A percentile compares a stretch with the other conserved stretches of the same genome.
phyloP scores from a whole-genome alignment of 2,888 invertebrate species.

The Desoria tigrina region DNA sequence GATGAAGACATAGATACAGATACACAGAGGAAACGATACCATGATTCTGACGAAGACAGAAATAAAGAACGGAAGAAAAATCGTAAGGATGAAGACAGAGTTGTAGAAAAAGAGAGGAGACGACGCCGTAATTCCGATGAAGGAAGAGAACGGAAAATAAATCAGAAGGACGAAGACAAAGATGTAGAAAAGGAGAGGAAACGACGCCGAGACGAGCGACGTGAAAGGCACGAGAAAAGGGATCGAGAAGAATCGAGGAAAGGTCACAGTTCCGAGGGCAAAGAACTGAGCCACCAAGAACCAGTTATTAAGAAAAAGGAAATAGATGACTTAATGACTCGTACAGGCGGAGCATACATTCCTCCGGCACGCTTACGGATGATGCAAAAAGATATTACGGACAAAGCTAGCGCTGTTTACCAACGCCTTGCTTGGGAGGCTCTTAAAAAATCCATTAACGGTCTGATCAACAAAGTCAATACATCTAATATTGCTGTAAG shows the following conservation, averaged over 20 bases:
- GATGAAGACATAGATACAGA: neutral
- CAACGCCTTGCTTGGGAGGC: conserved; percentile 99
- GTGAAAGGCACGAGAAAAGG: conserved; percentile 21
- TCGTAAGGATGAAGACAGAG: conserved; percentile 35
- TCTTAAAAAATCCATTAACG: conserved; percentile 96
- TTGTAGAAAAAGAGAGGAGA: neutral
- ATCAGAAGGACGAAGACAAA: neutral
- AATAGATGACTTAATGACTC: conserved; percentile 73
- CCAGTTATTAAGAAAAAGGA: conserved; percentile 45
- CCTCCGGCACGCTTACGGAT: conserved; percentile 92
- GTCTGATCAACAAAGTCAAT: conserved; percentile 96
- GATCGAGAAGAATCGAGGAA: neutral
- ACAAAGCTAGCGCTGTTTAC: conserved; percentile 88
- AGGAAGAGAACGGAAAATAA: neutral
- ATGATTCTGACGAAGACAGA: neutral
- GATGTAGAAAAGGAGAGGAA: conserved; percentile 17
- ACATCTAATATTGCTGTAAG: conserved; percentile 78
- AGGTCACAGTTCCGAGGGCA: conserved; percentile 6
- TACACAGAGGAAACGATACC: neutral
- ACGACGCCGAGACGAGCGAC: neutral
- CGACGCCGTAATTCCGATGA: neutral
- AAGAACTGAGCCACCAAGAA: conserved; percentile 30
- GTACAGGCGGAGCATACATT: conserved; percentile 91
- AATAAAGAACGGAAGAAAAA: conserved; percentile 27
- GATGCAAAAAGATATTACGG: conserved; percentile 95